A percentile compares a stretch with the other conserved stretches of the same genome.
Evolutionary conservation across 2,888 invertebrate genomes (phyloP).

Genomic region (Brachynemurus nebulosus): DNA sequence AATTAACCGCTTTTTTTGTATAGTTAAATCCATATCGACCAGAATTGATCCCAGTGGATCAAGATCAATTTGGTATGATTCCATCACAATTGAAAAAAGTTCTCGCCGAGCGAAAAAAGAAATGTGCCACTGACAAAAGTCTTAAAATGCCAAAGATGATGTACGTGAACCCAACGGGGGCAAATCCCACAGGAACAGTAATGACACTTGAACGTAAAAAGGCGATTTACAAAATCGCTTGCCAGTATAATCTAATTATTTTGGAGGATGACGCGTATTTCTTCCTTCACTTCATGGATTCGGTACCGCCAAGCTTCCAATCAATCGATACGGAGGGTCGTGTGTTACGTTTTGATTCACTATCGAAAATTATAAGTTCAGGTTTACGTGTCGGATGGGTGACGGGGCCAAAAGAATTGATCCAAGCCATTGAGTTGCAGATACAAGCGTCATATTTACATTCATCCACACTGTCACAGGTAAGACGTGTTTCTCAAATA

Average conservation of each 20-base stretch:
- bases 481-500: no score
- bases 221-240: slow-evolving; percentile 59
- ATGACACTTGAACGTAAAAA: slow-evolving; percentile 48
- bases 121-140: slow-evolving; percentile 25
- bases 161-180: slow-evolving; percentile 62
- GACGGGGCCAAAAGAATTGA: slow-evolving; percentile 51
- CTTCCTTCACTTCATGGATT: slow-evolving; percentile 55
- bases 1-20: slow-evolving; percentile 24
- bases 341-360: slow-evolving; percentile 62
- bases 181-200: slow-evolving; percentile 62
- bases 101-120: slow-evolving; percentile 37
- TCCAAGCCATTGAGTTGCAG: slow-evolving; percentile 51
- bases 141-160: slow-evolving; percentile 54
- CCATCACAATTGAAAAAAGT: slow-evolving; percentile 43
- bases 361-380: slow-evolving; percentile 59
- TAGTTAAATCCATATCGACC: slow-evolving; percentile 55
- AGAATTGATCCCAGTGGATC: slow-evolving; percentile 49
- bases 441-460: slow-evolving; percentile 55
- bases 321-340: slow-evolving; percentile 62
- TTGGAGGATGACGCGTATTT: slow-evolving; percentile 75
- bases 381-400: slow-evolving; percentile 61
- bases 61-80: slow-evolving; percentile 53
- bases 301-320: slow-evolving; percentile 48
- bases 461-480: slow-evolving; percentile 50
- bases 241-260: slow-evolving; percentile 61